Conservation (phyloP, 2,797 vertebrate species). For the Poecilia gillii region DNA sequence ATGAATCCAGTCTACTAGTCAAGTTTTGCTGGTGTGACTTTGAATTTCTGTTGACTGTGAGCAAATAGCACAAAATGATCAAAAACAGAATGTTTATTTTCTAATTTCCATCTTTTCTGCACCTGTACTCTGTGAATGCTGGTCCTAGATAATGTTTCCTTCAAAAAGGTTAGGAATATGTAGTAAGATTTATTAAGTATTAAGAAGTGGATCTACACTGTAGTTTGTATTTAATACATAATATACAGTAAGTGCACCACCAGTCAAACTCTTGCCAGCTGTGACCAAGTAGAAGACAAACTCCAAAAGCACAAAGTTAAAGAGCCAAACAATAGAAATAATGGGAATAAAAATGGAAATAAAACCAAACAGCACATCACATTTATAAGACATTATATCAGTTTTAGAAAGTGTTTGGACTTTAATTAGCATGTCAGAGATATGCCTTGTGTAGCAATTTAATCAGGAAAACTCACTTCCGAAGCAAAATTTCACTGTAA, state of each 20-base stretch:
- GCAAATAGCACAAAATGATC: conserved; percentile 21
- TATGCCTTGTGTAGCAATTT: too few species aligned
- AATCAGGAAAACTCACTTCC: not conserved
- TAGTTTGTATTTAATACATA: not conserved
- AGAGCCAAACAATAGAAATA: not conserved
- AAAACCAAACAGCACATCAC: not conserved
- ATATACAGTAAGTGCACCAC: not conserved
- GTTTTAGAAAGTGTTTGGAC: not conserved
- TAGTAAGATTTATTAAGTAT: not conserved
- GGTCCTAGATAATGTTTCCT: not conserved
- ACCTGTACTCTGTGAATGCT: not conserved
- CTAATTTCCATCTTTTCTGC: not conserved
- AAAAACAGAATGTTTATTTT: conserved; percentile 4
- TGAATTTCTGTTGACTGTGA: conserved; percentile 7
- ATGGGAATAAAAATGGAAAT: not conserved
- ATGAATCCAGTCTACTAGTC: not conserved
- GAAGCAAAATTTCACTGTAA: not conserved
- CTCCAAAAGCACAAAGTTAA: conserved; percentile 1
- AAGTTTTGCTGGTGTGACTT: not conserved
- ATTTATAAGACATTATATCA: not conserved
- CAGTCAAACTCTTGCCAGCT: not conserved
- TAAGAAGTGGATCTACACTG: not conserved
- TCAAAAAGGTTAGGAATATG: not conserved
- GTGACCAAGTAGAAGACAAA: not conserved
- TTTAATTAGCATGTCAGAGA: not conserved